These are phyloP conservation scores for Nicator chloris DNA, from an alignment of 2,113 vertebrate genomes.

Conservation along the genomic window DNA sequence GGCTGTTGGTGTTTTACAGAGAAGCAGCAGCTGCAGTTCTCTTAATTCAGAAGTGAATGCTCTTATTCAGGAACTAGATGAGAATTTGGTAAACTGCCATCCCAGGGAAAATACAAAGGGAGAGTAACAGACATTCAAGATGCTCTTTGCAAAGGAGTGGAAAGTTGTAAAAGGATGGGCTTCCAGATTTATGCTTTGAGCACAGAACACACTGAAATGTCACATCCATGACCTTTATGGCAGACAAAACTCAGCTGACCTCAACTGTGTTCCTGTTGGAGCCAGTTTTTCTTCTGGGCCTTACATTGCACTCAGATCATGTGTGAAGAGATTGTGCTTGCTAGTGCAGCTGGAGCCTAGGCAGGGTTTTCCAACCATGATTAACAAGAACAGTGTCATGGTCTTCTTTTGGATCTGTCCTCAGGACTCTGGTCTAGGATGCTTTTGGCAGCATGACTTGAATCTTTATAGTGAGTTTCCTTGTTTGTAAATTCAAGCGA, in stretches of 20 bases:
- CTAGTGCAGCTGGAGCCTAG: not conserved
- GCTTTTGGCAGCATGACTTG: not conserved
- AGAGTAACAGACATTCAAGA: not conserved
- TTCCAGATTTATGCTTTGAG: not conserved
- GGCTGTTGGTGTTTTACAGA: not conserved
- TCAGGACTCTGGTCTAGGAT: not conserved
- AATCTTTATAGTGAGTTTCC: not conserved
- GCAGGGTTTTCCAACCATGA: not conserved
- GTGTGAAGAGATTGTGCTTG: not conserved
- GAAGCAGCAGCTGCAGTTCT: not conserved
- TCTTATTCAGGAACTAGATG: not conserved
- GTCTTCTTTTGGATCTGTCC: not conserved
- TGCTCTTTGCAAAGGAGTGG: not conserved
- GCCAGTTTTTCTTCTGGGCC: not conserved
- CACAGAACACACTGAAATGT: not conserved
- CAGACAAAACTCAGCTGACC: not conserved
- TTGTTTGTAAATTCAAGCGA: not conserved
- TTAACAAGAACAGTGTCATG: not conserved
- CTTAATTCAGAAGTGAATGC: not conserved
- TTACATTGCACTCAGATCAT: not conserved
- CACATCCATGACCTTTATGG: not conserved
- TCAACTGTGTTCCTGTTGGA: not conserved
- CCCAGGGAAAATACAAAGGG: not conserved
- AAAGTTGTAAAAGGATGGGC: not conserved
- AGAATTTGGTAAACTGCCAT: not conserved